These are phyloP conservation scores for Archaeoteleia sp. DNA, from an alignment of 2,888 invertebrate species.

Conservation along the genomic window DNA sequence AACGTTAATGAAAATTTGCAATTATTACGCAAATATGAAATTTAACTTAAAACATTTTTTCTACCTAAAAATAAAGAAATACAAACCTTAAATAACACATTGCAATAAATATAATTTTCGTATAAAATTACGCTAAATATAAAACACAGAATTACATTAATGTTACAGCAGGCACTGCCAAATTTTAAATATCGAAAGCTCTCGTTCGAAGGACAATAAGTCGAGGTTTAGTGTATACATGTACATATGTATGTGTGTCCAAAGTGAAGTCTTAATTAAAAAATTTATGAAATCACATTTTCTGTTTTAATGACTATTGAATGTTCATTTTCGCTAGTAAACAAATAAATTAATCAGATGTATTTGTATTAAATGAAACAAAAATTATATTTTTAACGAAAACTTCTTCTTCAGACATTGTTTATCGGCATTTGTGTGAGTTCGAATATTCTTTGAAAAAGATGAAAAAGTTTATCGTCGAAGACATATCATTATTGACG, in stretches of 20 bases:
- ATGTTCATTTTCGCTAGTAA: too few species aligned
- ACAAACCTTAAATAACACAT: not conserved
- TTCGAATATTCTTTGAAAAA: constrained; percentile 35
- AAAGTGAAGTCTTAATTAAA: too few species aligned
- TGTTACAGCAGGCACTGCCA: constrained; percentile 21
- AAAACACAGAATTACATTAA: constrained; percentile 1
- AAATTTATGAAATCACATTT: too few species aligned
- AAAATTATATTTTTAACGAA: not conserved
- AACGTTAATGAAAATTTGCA: constrained; percentile 19
- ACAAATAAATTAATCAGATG: constrained; percentile 15
- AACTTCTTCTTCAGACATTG: constrained; percentile 25
- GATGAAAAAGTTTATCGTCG: constrained; percentile 9
- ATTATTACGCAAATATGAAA: constrained; percentile 1
- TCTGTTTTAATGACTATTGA: too few species aligned
- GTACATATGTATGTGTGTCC: constrained; percentile 18
- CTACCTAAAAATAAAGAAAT: not conserved
- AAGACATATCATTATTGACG: constrained; percentile 18
- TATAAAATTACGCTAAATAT: not conserved
- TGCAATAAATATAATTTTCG: not conserved
- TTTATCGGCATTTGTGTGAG: constrained; percentile 24
- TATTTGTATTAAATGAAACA: constrained; percentile 12
- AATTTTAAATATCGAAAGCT: constrained; percentile 17
- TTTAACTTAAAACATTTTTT: not conserved
- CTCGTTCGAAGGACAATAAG: constrained; percentile 20
- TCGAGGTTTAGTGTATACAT: constrained; percentile 14